A percentile compares a stretch with the other conserved stretches of the same genome.
Evolutionary conservation across 2,113 vertebrate species (phyloP).

Genomic region (Hucho hucho): DNA sequence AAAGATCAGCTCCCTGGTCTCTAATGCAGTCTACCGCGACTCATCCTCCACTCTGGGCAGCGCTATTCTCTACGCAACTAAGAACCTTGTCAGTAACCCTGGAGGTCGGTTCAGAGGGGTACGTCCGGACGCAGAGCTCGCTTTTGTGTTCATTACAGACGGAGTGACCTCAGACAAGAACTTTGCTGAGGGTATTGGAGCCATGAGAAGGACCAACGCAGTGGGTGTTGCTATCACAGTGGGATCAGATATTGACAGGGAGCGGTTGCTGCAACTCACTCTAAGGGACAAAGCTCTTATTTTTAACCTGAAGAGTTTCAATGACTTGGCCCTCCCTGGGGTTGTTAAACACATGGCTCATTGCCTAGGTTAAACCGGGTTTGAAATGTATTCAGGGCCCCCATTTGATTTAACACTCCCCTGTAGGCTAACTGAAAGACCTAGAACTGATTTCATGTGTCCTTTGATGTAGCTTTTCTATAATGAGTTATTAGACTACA

Average conservation of each 20-base stretch:
- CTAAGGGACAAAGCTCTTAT: constrained; percentile 28
- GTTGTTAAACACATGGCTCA: constrained; percentile 35
- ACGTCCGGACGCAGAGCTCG: constrained; percentile 24
- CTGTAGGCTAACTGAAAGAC: no score
- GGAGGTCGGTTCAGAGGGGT: constrained; percentile 15
- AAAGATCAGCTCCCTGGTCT: constrained; percentile 18
- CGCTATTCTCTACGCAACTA: constrained; percentile 30
- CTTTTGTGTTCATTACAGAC: constrained; percentile 45
- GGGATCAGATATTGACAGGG: constrained; percentile 30
- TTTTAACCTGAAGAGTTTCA: constrained; percentile 29
- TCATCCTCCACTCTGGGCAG: constrained; percentile 36
- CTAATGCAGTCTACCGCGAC: constrained; percentile 36
- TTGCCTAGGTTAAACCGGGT: constrained; percentile 30
- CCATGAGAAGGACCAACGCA: constrained; percentile 30
- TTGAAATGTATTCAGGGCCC: background rate
- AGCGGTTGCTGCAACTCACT: constrained; percentile 18
- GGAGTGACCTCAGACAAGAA: constrained; percentile 31
- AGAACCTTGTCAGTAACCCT: constrained; percentile 25
- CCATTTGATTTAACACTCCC: no score
- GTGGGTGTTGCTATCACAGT: constrained; percentile 31
- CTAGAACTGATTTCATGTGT: background rate
- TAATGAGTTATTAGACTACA: background rate
- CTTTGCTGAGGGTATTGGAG: constrained; percentile 16
- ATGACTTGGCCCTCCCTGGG: constrained; percentile 13
- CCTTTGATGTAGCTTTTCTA: background rate